Percentiles rank a stretch among this genome's conserved stretches.
phyloP scores from a whole-genome alignment of 1,140 invertebrate species.

The Sogatella furcifera region DNA sequence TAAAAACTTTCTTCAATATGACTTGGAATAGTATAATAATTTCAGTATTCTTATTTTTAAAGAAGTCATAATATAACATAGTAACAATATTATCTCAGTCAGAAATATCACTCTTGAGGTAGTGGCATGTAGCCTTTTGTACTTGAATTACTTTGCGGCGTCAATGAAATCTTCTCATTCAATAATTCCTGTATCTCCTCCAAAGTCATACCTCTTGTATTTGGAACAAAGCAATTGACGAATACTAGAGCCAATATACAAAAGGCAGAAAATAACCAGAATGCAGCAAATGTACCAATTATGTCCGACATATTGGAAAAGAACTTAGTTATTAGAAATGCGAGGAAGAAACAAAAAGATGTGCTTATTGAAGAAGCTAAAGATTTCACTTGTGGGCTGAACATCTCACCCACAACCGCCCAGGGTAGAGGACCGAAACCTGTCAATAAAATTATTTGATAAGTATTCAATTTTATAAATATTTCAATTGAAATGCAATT shows the following conservation, averaged over 20 bases:
- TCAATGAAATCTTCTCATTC: slow-evolving; percentile 24
- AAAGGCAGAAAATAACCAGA: slow-evolving; percentile 66
- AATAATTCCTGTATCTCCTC: slow-evolving; percentile 61
- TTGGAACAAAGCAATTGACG: slow-evolving; percentile 54
- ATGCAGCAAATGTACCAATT: slow-evolving; percentile 56
- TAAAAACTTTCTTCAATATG: too few relatives aligned
- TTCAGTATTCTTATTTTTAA: too few relatives aligned
- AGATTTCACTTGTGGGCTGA: slow-evolving; percentile 62
- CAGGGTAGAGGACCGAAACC: slow-evolving; percentile 75
- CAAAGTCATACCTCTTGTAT: slow-evolving; percentile 69
- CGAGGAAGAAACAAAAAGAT: slow-evolving; percentile 63
- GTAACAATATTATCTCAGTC: too few relatives aligned
- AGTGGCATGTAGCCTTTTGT: too few relatives aligned
- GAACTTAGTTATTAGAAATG: slow-evolving; percentile 67
- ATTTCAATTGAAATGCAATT: too few relatives aligned
- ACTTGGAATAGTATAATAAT: too few relatives aligned
- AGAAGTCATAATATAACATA: too few relatives aligned
- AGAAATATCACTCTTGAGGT: too few relatives aligned
- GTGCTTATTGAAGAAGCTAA: slow-evolving; percentile 62
- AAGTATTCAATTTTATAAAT: not conserved
- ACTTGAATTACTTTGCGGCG: not conserved
- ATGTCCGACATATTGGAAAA: slow-evolving; percentile 45
- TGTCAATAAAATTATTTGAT: slow-evolving; percentile 14
- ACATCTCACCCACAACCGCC: slow-evolving; percentile 75
- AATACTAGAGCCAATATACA: slow-evolving; percentile 53